Evolutionary conservation across 2,888 invertebrate genomes (phyloP).

Genomic region (Listrodromus nycthemerus): DNA sequence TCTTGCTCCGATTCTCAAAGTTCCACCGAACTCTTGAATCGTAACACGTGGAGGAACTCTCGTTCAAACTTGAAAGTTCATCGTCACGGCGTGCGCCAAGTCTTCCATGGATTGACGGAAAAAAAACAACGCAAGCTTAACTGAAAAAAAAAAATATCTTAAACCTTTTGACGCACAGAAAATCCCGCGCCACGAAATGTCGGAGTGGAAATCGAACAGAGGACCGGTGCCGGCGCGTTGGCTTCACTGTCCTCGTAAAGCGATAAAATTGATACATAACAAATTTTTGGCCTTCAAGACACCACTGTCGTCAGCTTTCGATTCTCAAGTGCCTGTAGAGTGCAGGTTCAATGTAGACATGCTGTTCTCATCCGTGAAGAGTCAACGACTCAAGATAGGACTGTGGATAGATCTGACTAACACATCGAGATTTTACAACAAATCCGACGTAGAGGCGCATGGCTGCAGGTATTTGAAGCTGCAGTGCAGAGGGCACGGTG

Average conservation of each 20-base stretch:
- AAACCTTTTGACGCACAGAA: neutral
- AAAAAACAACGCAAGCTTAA: neutral
- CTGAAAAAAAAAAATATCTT: neutral
- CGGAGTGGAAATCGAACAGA: conserved; percentile 73
- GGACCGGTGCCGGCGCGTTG: conserved; percentile 93
- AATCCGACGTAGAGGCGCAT: conserved; percentile 90
- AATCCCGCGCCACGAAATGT: conserved; percentile 68
- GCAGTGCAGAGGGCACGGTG: conserved; percentile 96
- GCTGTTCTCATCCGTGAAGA: conserved; percentile 92
- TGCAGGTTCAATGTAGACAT: conserved; percentile 95
- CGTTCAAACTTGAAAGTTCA: neutral
- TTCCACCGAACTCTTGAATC: neutral
- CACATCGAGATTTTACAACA: conserved; percentile 96
- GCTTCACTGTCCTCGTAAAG: conserved; percentile 95
- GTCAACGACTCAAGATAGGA: conserved; percentile 93
- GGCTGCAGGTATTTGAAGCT: conserved; percentile 95
- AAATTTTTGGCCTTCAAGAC: conserved; percentile 98
- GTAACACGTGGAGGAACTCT: neutral
- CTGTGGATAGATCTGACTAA: conserved; percentile 99
- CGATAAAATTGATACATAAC: conserved; percentile 89
- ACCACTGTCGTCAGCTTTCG: conserved; percentile 93
- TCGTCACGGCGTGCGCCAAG: neutral
- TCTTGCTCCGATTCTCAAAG: neutral
- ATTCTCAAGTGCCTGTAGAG: conserved; percentile 93
- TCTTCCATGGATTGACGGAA: conserved; percentile 40